These are phyloP conservation scores for Hyles vespertilio DNA, from an alignment of 1,140 invertebrate genomes.

Conservation along the genomic window DNA sequence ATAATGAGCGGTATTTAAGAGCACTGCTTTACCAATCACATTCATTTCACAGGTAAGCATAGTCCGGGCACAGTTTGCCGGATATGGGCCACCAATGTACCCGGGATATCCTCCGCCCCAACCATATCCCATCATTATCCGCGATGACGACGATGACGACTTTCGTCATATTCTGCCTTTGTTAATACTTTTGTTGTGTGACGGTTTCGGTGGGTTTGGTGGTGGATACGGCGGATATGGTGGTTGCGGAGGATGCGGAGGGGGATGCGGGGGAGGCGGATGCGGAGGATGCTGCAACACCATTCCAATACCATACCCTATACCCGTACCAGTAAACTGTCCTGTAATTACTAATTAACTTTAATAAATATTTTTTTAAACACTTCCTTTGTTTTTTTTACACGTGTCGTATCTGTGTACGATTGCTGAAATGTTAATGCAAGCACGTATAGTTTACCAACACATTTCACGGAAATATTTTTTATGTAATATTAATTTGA, in stretches of 20 bases:
- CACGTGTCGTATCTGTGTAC: background rate
- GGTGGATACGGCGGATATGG: constrained; percentile 10
- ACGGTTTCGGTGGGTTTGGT: constrained; percentile 18
- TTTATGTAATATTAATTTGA: no score
- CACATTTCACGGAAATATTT: no score
- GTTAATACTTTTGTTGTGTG: constrained; percentile 34
- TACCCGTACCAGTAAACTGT: constrained; percentile 33
- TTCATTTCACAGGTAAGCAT: constrained; percentile 24
- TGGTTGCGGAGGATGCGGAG: constrained; percentile 18
- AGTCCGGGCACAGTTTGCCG: constrained; percentile 31
- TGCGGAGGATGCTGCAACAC: constrained; percentile 13
- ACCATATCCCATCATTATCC: constrained; percentile 35
- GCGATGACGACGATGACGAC: constrained; percentile 30
- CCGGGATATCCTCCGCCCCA: constrained; percentile 17
- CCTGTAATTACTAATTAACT: constrained; percentile 20
- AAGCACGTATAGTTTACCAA: background rate
- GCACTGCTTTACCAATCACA: background rate
- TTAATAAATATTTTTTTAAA: constrained; percentile 1
- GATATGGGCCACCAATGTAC: constrained; percentile 20
- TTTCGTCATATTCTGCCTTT: constrained; percentile 34
- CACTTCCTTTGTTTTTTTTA: background rate
- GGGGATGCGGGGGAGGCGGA: constrained; percentile 17
- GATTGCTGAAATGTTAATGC: background rate
- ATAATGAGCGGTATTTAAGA: background rate
- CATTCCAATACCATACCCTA: constrained; percentile 45